A percentile compares a stretch with the other conserved stretches of the same genome.
Evolutionary conservation across 2,888 invertebrate genomes (phyloP).

Genomic region (Andrena fulva): DNA sequence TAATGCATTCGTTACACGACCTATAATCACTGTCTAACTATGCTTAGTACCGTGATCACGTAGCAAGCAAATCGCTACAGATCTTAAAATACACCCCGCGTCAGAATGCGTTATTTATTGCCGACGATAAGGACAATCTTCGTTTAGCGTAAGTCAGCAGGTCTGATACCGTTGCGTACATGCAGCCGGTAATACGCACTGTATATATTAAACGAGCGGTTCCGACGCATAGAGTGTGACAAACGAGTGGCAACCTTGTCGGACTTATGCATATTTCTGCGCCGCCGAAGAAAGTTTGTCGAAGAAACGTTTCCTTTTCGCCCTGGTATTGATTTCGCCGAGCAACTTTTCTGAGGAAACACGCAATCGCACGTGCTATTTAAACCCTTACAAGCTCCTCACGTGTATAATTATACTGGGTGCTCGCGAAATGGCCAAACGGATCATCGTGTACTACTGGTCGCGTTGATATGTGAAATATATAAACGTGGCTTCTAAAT

Average conservation of each 20-base stretch:
- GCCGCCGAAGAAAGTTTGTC: conserved; percentile 23
- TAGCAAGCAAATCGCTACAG: conserved; percentile 14
- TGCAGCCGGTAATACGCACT: conserved; percentile 19
- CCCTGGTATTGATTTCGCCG: conserved; percentile 38
- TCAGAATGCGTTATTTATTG: conserved; percentile 33
- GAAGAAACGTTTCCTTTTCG: conserved; percentile 22
- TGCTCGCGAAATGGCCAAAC: not conserved
- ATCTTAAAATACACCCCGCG: conserved; percentile 19
- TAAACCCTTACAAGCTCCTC: conserved; percentile 10
- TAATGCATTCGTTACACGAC: conserved; percentile 13
- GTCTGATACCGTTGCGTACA: conserved; percentile 26
- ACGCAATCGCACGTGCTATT: conserved; percentile 36
- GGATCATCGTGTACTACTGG: not conserved
- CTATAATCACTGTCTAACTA: conserved; percentile 5
- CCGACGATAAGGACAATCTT: conserved; percentile 38
- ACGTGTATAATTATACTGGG: conserved; percentile 15
- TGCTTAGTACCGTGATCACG: not conserved
- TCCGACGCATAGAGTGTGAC: conserved; percentile 24
- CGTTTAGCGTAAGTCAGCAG: conserved; percentile 36
- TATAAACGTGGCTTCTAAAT: too few relatives aligned
- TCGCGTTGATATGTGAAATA: too few relatives aligned
- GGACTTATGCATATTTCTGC: not conserved
- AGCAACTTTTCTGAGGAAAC: conserved; percentile 23
- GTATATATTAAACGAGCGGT: conserved; percentile 29
- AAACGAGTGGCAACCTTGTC: conserved; percentile 8